A percentile compares a stretch with the other conserved stretches of the same genome.
phyloP scores from a whole-genome alignment of 2,888 invertebrate species.

The Tuberolachnus salignus region DNA sequence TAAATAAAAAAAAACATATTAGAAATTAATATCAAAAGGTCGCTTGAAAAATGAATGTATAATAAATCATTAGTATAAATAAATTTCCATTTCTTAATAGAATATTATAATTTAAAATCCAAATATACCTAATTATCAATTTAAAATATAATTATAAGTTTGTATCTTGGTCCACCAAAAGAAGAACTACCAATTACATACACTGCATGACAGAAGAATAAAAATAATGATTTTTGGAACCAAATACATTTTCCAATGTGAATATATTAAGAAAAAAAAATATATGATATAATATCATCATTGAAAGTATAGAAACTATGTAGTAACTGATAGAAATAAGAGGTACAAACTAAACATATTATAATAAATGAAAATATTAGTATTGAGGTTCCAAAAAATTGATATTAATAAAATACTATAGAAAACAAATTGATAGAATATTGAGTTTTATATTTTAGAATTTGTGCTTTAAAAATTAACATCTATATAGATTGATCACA shows the following conservation, averaged over 20 bases:
- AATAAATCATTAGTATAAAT: slow-evolving; percentile 7
- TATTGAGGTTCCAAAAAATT: slow-evolving; percentile 8
- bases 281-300: neutral
- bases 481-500: slow-evolving; percentile 33
- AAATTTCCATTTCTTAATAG: neutral
- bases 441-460: slow-evolving; percentile 21
- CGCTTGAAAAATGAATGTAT: neutral
- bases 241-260: slow-evolving; percentile 7
- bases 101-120: slow-evolving; percentile 3
- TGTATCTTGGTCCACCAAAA: slow-evolving; percentile 28
- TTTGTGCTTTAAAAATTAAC: slow-evolving; percentile 45
- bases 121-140: neutral
- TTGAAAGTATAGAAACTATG: neutral
- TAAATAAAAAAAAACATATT: neutral
- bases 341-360: neutral
- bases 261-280: neutral
- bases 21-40: slow-evolving; percentile 5
- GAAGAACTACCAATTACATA: slow-evolving; percentile 37
- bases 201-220: slow-evolving; percentile 22
- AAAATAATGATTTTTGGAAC: slow-evolving; percentile 25
- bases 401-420: neutral
- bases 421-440: slow-evolving; percentile 7
- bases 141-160: slow-evolving; percentile 11
- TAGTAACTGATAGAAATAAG: neutral
- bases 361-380: neutral